Evolutionary conservation across 2,888 invertebrate genomes (phyloP).

Genomic region (Pelosia muscerda): DNA sequence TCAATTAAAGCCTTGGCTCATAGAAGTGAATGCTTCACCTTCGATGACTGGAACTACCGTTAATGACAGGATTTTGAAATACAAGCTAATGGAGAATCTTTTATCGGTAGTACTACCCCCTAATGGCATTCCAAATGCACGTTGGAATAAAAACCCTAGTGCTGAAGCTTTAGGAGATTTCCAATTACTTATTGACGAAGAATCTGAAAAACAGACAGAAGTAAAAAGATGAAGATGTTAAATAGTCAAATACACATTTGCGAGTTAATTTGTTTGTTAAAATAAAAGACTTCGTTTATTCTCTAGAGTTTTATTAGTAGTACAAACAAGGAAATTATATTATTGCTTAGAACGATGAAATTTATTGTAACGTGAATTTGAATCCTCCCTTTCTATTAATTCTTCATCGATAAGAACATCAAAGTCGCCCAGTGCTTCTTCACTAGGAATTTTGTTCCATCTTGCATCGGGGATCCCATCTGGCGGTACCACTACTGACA

Average conservation of each 20-base stretch:
- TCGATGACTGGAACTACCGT: slow-evolving; percentile 97
- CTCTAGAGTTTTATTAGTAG: not conserved
- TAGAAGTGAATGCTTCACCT: slow-evolving; percentile 98
- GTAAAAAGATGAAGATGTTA: not conserved
- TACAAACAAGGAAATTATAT: not conserved
- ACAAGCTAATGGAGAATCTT: slow-evolving; percentile 97
- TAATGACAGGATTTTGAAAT: slow-evolving; percentile 97
- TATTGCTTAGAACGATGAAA: slow-evolving; percentile 48
- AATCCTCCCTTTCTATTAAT: slow-evolving; percentile 89
- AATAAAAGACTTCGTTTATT: not conserved
- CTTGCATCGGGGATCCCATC: slow-evolving; percentile 95
- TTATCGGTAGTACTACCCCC: slow-evolving; percentile 96
- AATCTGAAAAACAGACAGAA: slow-evolving; percentile 59
- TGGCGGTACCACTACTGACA: slow-evolving; percentile 95
- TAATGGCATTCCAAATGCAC: slow-evolving; percentile 94
- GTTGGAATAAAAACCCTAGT: slow-evolving; percentile 94
- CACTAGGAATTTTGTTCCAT: slow-evolving; percentile 93
- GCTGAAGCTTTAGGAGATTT: slow-evolving; percentile 93
- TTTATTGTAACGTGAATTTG: slow-evolving; percentile 64
- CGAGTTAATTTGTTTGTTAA: slow-evolving; percentile 1
- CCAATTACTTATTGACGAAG: slow-evolving; percentile 94
- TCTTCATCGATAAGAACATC: slow-evolving; percentile 96
- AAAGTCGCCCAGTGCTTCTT: slow-evolving; percentile 93
- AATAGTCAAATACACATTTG: not conserved
- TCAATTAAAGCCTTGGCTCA: slow-evolving; percentile 96